phyloP scores from a whole-genome alignment of 2,113 vertebrate genomes.

The Pterocles gutturalis region DNA sequence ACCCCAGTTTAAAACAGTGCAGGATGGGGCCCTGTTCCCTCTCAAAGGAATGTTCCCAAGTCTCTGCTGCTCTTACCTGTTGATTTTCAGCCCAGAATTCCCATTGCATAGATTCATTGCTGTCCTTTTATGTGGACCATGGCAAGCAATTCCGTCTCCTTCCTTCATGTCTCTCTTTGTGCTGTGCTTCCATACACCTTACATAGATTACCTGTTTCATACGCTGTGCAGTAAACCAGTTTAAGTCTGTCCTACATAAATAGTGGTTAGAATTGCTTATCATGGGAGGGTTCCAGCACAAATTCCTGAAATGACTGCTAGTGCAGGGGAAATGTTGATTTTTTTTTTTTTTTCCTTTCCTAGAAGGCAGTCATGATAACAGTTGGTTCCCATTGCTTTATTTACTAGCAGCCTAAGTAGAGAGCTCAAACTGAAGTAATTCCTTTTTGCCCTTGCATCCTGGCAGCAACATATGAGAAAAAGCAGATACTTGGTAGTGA shows the following conservation, averaged over 20 bases:
- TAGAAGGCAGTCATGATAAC: neutral
- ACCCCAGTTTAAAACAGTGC: neutral
- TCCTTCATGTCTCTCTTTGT: neutral
- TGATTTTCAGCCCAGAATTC: neutral
- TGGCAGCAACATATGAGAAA: conserved; percentile 1
- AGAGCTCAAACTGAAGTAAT: neutral
- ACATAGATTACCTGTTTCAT: neutral
- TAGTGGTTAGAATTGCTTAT: neutral
- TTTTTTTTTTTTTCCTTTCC: neutral
- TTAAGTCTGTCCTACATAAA: neutral
- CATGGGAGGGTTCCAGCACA: neutral
- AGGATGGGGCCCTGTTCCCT: neutral
- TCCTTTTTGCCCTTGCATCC: neutral
- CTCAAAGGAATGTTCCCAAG: neutral
- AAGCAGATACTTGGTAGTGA: conserved; percentile 5
- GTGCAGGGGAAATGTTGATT: neutral
- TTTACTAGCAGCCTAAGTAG: conserved; percentile 1
- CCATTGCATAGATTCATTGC: neutral
- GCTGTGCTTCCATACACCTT: neutral
- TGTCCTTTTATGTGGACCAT: neutral
- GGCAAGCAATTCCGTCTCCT: neutral
- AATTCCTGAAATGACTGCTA: neutral
- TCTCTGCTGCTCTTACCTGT: neutral
- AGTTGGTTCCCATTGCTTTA: conserved; percentile 7
- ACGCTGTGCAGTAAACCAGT: neutral